Evolutionary conservation across 35 echinoderm and acorn worm species (phyloP), one percentile per base, ranked within the genome.

Genomic region (Ophiothrix spiculata): DNA sequence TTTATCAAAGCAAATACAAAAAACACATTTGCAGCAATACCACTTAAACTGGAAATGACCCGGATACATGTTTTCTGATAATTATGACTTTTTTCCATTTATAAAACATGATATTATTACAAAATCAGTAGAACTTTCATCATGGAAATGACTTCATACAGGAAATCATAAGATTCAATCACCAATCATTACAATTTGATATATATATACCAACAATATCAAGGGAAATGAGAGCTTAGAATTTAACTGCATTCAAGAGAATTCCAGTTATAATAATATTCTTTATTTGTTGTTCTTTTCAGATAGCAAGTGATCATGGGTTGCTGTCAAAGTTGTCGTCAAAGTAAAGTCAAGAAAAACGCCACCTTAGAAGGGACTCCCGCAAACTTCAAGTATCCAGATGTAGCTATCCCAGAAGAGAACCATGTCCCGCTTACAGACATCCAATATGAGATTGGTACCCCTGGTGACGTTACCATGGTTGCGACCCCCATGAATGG

Each of bases 301-400:
- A 17, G 49, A 41, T 82, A 84, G 33, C 11, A 29, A 79, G n/a
- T 79, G 78, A 93, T 45, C 39, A 97, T 97, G 94, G 94, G 94
- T 33, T 97, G 94, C 74, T 97, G 94, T 56, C 91, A 93, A 38
- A 97, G 94, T 73, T 97, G 94, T 64, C 87, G 88, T 37, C 77
- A 88, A 3, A 91, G 88, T 35, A 95, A 95, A 74, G 63, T 89
- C 35, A 90, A 88, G 69, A 85, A 91, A 12, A 84, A 84, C 38
- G 42, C 77, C 0, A 79, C 78, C 38, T 90, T 93, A 45, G 37
- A 25, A 0, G 38, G 33, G 40, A 36, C 25, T 16, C 79, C 87
- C 0, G 87, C 88, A 33, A 88, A 92, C 19, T 93, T 90, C 39
- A 80, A 93, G 77, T 93, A 97, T 81, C 88, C 94, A 12, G 88